phyloP scores from a whole-genome alignment of 2,888 invertebrate genomes.

The Artemia sinica region DNA sequence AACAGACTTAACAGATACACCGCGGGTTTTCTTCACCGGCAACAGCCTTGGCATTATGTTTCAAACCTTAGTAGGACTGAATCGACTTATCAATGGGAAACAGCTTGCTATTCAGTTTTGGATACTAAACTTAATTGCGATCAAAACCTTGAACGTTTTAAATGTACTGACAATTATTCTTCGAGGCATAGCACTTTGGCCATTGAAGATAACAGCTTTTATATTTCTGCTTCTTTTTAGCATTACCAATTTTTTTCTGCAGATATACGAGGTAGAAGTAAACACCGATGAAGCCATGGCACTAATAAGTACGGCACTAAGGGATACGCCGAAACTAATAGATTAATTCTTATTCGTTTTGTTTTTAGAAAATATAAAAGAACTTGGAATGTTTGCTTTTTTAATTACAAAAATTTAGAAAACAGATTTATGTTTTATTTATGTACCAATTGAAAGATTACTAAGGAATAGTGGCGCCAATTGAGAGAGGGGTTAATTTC shows the following conservation, averaged over 20 bases:
- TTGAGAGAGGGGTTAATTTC: too few species aligned
- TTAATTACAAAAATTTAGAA: too few species aligned
- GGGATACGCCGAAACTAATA: too few species aligned
- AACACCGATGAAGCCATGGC: not conserved
- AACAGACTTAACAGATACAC: too few species aligned
- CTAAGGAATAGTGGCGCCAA: too few species aligned
- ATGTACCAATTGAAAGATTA: too few species aligned
- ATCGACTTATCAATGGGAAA: not conserved
- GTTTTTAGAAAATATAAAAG: too few species aligned
- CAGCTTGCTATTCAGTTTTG: not conserved
- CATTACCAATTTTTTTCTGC: not conserved
- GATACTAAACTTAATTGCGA: not conserved
- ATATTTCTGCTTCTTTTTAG: constrained; percentile 2
- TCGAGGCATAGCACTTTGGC: not conserved
- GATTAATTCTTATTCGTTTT: too few species aligned
- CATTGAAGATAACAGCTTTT: not conserved
- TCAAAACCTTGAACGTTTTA: not conserved
- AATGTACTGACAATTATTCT: constrained; percentile 6
- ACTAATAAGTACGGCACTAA: not conserved
- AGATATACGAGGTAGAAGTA: not conserved
- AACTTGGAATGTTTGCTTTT: too few species aligned
- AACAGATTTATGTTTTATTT: too few species aligned
- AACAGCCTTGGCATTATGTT: not conserved
- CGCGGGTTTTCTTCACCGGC: not conserved
- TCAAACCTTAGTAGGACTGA: not conserved